phyloP scores from a whole-genome alignment of 2,888 invertebrate species.

The Acleris laterana region DNA sequence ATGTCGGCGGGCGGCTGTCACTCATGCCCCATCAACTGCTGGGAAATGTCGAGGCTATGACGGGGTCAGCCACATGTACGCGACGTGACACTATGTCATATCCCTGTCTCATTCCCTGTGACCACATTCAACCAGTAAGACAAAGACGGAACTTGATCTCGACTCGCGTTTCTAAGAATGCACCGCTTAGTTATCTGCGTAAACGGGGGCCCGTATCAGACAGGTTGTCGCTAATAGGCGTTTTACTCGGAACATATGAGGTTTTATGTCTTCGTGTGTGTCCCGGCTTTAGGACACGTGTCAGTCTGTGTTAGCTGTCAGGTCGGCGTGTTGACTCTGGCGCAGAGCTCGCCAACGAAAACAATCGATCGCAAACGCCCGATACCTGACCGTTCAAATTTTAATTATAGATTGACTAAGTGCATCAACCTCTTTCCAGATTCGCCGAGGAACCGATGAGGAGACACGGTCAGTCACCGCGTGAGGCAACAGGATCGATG shows the following conservation, averaged over 20 bases:
- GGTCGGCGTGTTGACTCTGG: constrained; percentile 64
- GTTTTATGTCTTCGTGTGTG: constrained; percentile 77
- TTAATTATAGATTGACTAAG: constrained; percentile 75
- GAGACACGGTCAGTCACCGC: constrained; percentile 77
- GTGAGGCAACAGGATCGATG: constrained; percentile 68
- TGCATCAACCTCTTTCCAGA: constrained; percentile 76
- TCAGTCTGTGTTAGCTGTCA: constrained; percentile 66
- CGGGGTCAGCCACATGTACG: constrained; percentile 80
- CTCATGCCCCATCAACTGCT: constrained; percentile 84
- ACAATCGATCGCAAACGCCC: constrained; percentile 63
- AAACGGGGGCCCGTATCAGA: constrained; percentile 73
- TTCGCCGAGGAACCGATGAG: constrained; percentile 80
- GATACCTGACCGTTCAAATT: constrained; percentile 60
- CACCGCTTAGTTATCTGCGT: constrained; percentile 70
- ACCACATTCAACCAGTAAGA: constrained; percentile 66
- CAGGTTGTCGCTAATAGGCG: constrained; percentile 83
- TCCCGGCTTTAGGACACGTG: constrained; percentile 69
- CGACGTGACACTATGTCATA: constrained; percentile 78
- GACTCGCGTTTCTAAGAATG: constrained; percentile 64
- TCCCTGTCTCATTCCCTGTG: constrained; percentile 72
- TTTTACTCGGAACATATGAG: constrained; percentile 74
- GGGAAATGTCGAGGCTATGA: constrained; percentile 78
- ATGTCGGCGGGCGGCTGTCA: constrained; percentile 76
- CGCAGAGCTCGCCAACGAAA: constrained; percentile 71
- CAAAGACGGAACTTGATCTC: constrained; percentile 73